phyloP scores from a whole-genome alignment of 1,140 invertebrate genomes.

The Sinella curviseta region DNA sequence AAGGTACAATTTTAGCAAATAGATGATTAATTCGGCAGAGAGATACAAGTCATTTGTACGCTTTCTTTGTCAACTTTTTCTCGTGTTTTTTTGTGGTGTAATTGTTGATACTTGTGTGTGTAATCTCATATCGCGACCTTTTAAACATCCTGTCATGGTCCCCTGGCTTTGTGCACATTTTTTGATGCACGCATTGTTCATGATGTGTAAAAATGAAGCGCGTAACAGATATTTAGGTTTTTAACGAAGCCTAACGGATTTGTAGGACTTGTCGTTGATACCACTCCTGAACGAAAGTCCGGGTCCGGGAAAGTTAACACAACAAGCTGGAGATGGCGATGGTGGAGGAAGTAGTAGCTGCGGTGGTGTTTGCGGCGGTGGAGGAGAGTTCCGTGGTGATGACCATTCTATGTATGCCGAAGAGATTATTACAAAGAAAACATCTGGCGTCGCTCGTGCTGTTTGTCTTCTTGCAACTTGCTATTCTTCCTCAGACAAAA shows the following conservation, averaged over 20 bases:
- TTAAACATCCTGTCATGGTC: too few species aligned
- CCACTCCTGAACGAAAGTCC: slow-evolving; percentile 55
- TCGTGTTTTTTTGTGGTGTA: too few species aligned
- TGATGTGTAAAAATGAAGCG: too few species aligned
- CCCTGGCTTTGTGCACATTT: too few species aligned
- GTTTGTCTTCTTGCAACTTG: slow-evolving; percentile 51
- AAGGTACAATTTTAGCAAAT: slow-evolving; percentile 23
- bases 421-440: slow-evolving; percentile 39
- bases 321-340: slow-evolving; percentile 53
- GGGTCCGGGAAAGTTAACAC: slow-evolving; percentile 54
- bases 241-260: slow-evolving; percentile 24
- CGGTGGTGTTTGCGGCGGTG: slow-evolving; percentile 33
- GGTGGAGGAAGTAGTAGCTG: slow-evolving; percentile 48
- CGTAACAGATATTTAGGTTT: too few species aligned
- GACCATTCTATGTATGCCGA: slow-evolving; percentile 49
- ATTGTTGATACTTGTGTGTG: too few species aligned
- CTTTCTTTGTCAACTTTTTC: too few species aligned
- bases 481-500: slow-evolving; percentile 52
- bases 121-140: background rate
- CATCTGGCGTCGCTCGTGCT: slow-evolving; percentile 43
- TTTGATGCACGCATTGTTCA: too few species aligned
- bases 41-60: too few species aligned
- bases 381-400: slow-evolving; percentile 47
- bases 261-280: slow-evolving; percentile 53
- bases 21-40: too few species aligned